Evolutionary conservation across 92 coral and sea anemone genomes (phyloP).

Genomic region (Zoanthus sansibaricus): DNA sequence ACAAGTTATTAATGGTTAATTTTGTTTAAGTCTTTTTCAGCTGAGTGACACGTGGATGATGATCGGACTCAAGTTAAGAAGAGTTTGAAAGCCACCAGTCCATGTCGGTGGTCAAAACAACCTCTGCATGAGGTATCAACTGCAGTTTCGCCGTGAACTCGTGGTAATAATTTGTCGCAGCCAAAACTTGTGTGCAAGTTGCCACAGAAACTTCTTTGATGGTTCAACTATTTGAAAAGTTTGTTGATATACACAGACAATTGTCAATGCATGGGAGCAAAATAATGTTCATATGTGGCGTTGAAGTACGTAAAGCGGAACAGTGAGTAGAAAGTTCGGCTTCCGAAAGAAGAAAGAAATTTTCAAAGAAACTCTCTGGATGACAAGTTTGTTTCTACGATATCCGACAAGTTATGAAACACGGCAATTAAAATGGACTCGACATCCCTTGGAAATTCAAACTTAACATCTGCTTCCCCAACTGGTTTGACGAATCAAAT

Average conservation of each 20-base stretch:
- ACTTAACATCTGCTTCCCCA: conserved; percentile 16
- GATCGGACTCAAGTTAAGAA: not conserved
- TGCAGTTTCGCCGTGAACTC: not conserved
- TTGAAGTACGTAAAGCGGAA: not conserved
- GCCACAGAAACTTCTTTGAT: conserved; percentile 15
- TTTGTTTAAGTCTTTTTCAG: conserved; percentile 1
- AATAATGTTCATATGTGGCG: not conserved
- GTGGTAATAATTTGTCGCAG: not conserved
- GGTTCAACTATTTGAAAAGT: not conserved
- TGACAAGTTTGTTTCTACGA: not conserved
- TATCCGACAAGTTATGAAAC: not conserved
- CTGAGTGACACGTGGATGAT: conserved; percentile 27
- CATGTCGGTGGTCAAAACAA: conserved; percentile 45
- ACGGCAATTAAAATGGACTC: conserved; percentile 1
- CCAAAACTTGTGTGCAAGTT: not conserved
- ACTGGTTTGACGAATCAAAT: not conserved
- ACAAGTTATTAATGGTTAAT: not conserved
- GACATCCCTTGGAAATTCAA: not conserved
- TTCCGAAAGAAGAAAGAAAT: not conserved
- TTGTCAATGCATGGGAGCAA: not conserved
- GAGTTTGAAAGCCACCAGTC: not conserved
- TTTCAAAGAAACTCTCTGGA: not conserved
- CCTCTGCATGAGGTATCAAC: not conserved
- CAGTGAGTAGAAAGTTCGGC: not conserved
- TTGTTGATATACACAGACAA: not conserved